A percentile compares a stretch with the other conserved stretches of the same genome.
Evolutionary conservation across 2,888 invertebrate species (phyloP).

Genomic region (Cryptophagus acutangulus): DNA sequence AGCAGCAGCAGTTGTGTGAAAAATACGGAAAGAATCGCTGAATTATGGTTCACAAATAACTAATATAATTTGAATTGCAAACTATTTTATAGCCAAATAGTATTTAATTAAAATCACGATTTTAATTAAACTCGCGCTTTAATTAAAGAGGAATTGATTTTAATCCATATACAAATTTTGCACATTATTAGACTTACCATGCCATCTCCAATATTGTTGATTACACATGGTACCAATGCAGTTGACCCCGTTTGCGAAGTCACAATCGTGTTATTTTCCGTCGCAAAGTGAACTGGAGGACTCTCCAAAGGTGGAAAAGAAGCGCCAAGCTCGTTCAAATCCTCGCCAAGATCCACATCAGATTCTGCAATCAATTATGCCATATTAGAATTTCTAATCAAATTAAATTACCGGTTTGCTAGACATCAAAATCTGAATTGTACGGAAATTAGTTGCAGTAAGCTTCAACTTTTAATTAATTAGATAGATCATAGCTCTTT

Average conservation of each 20-base stretch:
- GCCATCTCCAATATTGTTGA: constrained; percentile 81
- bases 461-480: too few relatives aligned
- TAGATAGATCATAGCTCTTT: too few relatives aligned
- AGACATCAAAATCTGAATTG: background rate
- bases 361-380: constrained; percentile 14
- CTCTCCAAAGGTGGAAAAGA: constrained; percentile 47
- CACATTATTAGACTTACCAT: constrained; percentile 65
- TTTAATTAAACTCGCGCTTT: constrained; percentile 6
- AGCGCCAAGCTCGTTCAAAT: constrained; percentile 43
- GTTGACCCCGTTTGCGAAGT: constrained; percentile 82
- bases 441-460: too few relatives aligned
- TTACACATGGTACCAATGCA: constrained; percentile 76
- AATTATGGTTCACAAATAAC: too few relatives aligned
- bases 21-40: too few relatives aligned
- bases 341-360: constrained; percentile 38
- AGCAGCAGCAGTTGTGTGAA: too few relatives aligned
- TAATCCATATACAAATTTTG: too few relatives aligned
- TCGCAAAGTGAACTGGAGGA: constrained; percentile 73
- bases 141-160: constrained; percentile 1
- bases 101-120: constrained; percentile 5
- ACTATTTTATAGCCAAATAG: too few relatives aligned
- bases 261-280: constrained; percentile 75
- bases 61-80: too few relatives aligned
- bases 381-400: constrained; percentile 5
- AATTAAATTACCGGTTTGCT: constrained; percentile 4